These are phyloP conservation scores for Dicranocentrus wangi DNA, from an alignment of 2,888 invertebrate species.

Conservation along the genomic window DNA sequence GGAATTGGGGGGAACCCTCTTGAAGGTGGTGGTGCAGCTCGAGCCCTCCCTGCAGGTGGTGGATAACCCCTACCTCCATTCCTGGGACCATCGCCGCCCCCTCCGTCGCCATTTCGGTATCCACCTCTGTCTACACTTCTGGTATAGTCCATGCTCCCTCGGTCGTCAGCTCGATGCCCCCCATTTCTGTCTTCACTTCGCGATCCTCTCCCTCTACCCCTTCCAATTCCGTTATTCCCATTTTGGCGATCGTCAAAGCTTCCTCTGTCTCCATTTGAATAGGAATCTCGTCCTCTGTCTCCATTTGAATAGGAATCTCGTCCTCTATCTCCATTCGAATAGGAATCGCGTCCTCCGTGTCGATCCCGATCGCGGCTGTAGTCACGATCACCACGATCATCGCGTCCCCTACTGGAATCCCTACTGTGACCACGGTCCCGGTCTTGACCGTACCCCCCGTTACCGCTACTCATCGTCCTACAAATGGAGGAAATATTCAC, in stretches of 20 bases:
- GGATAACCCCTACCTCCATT: neutral
- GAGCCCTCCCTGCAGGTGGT: conserved; percentile 33
- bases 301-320: neutral
- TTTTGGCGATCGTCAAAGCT: neutral
- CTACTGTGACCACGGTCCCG: neutral
- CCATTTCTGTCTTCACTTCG: neutral
- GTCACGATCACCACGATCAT: neutral
- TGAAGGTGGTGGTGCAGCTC: conserved; percentile 22
- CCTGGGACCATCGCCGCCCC: neutral
- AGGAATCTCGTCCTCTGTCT: neutral
- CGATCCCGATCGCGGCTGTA: conserved; percentile 1
- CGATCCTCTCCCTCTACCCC: too few species aligned
- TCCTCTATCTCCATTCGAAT: neutral
- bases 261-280: neutral
- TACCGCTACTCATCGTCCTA: neutral
- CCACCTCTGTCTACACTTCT: too few species aligned
- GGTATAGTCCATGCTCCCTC: neutral
- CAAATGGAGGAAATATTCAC: too few species aligned
- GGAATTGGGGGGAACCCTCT: conserved; percentile 29
- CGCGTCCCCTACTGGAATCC: neutral
- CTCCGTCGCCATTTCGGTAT: neutral
- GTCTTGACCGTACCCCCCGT: neutral
- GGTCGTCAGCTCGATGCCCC: neutral
- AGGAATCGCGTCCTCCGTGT: conserved; percentile 11
- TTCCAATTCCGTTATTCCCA: conserved; percentile 7